Evolutionary conservation across 1,140 invertebrate genomes (phyloP), one percentile per base, ranked within the genome.

Genomic region (Antheraea pernyi): DNA sequence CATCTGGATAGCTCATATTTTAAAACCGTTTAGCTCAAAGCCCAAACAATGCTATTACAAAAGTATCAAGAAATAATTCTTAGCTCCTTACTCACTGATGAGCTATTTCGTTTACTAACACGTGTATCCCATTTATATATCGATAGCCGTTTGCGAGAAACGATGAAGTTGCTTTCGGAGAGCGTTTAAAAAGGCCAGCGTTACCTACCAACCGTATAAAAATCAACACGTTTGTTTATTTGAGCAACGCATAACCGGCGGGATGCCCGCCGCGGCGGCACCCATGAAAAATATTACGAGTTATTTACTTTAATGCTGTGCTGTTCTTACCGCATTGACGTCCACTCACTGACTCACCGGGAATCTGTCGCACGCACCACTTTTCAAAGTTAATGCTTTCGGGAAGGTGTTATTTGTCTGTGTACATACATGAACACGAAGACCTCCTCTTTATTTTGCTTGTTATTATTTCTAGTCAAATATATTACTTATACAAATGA

Each of bases 271-370:
- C 82, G 71, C 79, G 81, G 84, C 83, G 84, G 84, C 85, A 82
- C 84, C 80, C 83, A 86, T 86, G 82, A 85, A 88, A n/a, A 90
- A 88, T 88, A 88, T 90, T 88, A 88, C 88, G 86, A 88, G 79
- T 88, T 89, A 91, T 90, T 90, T 91, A 89, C 86, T 89, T 88
- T 88, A 91, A 77, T 79, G 79, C 80, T 73, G 82, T 84, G 78
- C 77, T 82, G 81, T 79, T 85, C 81, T 82, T 81, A 82, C 77
- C 76, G 79, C 84, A 80, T 77, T 88, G 85, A 87, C 85, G 86
- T 87, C 79, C 70, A 73, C 68, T 72, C 70, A 63, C 66, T 86
- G 83, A 89, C 65, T 89, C 82, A 89, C 16, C 19, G n/a, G 19
- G 60, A 6, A 11, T 16, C 46, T 53, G 46, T 53, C 46, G 22